These are phyloP conservation scores for Drosophila basisetae DNA, from an alignment of 2,888 invertebrate genomes.

Conservation along the genomic window DNA sequence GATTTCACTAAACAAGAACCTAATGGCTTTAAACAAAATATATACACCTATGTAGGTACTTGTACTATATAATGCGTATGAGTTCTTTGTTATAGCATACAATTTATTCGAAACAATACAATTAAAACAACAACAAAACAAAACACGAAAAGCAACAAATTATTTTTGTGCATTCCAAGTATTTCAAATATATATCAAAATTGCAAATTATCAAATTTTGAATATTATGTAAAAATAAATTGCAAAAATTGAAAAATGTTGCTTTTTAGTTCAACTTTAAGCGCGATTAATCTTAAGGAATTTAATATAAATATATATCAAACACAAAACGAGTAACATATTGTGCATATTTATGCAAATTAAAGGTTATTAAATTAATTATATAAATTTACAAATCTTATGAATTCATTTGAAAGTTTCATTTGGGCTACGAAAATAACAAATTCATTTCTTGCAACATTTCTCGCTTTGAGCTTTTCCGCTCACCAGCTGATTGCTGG, in stretches of 20 bases:
- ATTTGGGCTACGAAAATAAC: neutral
- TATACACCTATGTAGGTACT: conserved; percentile 37
- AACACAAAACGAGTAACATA: conserved; percentile 53
- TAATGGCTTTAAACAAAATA: conserved; percentile 73
- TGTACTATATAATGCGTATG: conserved; percentile 29
- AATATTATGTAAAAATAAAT: conserved; percentile 12
- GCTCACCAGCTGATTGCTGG: conserved; percentile 44
- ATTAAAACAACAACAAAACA: conserved; percentile 17
- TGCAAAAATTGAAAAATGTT: conserved; percentile 38
- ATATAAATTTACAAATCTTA: conserved; percentile 27
- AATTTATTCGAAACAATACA: conserved; percentile 46
- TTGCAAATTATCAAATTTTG: conserved; percentile 10
- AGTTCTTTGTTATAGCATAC: conserved; percentile 59
- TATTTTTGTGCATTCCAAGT: conserved; percentile 77
- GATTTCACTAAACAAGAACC: conserved; percentile 67
- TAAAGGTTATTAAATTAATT: conserved; percentile 67
- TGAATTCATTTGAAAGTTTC: neutral
- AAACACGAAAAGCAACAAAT: conserved; percentile 45
- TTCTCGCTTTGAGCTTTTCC: neutral
- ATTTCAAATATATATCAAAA: conserved; percentile 65
- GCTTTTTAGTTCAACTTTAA: conserved; percentile 63
- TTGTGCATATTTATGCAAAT: conserved; percentile 73
- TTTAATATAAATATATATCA: conserved; percentile 36
- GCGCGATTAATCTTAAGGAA: conserved; percentile 60
- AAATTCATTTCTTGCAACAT: too few species aligned